Conservation (phyloP, 2,888 invertebrate species). For the Tholera decimalis region DNA sequence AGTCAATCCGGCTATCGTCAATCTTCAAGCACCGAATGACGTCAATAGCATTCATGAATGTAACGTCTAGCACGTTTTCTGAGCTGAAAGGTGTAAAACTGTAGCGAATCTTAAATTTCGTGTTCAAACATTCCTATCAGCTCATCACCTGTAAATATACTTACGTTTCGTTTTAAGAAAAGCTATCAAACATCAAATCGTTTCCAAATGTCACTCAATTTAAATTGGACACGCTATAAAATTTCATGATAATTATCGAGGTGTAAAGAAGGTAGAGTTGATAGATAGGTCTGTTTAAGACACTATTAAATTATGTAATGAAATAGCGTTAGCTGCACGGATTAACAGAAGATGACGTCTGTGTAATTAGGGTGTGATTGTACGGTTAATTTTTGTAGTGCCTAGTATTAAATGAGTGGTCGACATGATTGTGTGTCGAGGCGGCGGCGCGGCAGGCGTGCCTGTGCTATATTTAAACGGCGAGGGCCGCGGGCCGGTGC, state of each 20-base stretch:
- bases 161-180: conserved; percentile 4
- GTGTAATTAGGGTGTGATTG: conserved; percentile 42
- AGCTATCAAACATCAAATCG: conserved; percentile 1
- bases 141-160: neutral
- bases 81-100: conserved; percentile 44
- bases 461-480: conserved; percentile 87
- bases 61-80: conserved; percentile 48
- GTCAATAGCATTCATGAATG: conserved; percentile 58
- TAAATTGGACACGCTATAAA: neutral
- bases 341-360: neutral
- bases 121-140: conserved; percentile 24
- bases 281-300: neutral
- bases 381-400: conserved; percentile 63
- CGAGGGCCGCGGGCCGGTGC: conserved; percentile 83
- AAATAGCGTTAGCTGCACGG: neutral
- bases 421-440: conserved; percentile 84
- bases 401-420: conserved; percentile 78
- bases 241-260: neutral
- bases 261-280: neutral
- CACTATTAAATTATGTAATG: neutral
- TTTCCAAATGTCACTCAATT: conserved; percentile 7
- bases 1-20: conserved; percentile 50
- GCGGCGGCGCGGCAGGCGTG: conserved; percentile 83
- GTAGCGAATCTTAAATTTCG: conserved; percentile 35
- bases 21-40: conserved; percentile 52